Percentiles rank a stretch among this genome's conserved stretches.
These are phyloP conservation scores for Leucosticte australis DNA, from an alignment of 2,113 vertebrate genomes.

Conservation along the genomic window DNA sequence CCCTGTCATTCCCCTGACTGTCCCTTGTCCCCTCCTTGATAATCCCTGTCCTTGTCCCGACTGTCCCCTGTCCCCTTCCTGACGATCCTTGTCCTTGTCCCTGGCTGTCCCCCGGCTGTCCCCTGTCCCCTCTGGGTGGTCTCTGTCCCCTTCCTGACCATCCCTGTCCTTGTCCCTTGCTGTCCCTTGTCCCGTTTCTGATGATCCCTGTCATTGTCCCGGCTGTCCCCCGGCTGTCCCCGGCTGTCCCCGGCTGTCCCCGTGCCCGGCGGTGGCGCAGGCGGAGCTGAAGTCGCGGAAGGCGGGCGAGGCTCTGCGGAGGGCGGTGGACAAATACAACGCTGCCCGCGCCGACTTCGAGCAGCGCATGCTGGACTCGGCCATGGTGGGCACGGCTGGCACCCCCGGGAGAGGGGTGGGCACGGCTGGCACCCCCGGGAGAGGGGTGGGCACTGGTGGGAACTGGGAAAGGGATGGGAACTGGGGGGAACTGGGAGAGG, in stretches of 20 bases:
- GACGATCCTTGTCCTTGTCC: too few relatives aligned
- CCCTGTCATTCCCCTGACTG: too few relatives aligned
- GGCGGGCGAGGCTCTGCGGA: slow-evolving; percentile 81
- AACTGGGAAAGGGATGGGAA: too few relatives aligned
- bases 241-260: background rate
- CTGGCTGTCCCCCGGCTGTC: fast-evolving
- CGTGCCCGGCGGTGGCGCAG: slow-evolving; percentile 55
- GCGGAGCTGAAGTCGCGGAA: slow-evolving; percentile 94
- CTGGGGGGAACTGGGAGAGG: too few relatives aligned
- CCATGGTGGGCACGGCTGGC: slow-evolving; percentile 74
- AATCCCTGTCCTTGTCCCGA: too few relatives aligned
- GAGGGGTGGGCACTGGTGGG: too few relatives aligned
- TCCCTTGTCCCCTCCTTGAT: too few relatives aligned
- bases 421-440: too few relatives aligned
- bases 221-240: background rate
- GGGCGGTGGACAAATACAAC: slow-evolving; percentile 90
- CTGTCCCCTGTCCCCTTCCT: too few relatives aligned
- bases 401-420: background rate
- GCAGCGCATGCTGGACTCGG: slow-evolving; percentile 91
- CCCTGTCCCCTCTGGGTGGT: background rate
- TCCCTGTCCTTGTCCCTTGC: too few relatives aligned
- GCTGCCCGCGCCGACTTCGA: slow-evolving; percentile 87
- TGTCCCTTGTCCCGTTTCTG: background rate
- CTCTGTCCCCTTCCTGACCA: background rate
- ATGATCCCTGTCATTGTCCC: too few relatives aligned